phyloP scores from a whole-genome alignment of 2,888 invertebrate genomes.

The Byasa hedistus region DNA sequence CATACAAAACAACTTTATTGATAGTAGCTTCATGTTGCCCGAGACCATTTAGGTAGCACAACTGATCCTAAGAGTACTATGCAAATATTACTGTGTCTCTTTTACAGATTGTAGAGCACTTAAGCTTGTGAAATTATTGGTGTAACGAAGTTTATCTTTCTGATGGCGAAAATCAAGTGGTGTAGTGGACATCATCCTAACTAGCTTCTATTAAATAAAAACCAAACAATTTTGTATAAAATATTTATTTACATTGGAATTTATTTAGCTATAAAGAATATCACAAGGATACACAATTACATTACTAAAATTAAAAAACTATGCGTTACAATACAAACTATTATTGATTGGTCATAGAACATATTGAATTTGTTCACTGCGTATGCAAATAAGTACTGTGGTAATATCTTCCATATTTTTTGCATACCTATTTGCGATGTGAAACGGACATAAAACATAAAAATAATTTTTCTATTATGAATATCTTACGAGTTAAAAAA shows the following conservation, averaged over 20 bases:
- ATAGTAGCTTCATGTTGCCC: too few relatives aligned
- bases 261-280: slow-evolving; percentile 12
- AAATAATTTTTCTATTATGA: neutral
- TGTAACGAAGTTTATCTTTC: too few relatives aligned
- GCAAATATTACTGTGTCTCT: too few relatives aligned
- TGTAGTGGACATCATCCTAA: too few relatives aligned
- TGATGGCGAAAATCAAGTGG: too few relatives aligned
- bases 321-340: neutral
- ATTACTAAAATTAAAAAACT: neutral
- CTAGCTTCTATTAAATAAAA: neutral
- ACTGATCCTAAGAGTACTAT: too few relatives aligned
- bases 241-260: slow-evolving; percentile 19
- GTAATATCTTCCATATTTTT: neutral
- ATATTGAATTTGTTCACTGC: neutral
- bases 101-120: too few relatives aligned
- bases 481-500: too few relatives aligned
- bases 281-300: slow-evolving; percentile 17
- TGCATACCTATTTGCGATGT: neutral
- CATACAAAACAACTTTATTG: too few relatives aligned
- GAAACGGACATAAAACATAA: neutral
- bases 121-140: too few relatives aligned
- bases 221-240: slow-evolving; percentile 4
- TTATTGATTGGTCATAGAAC: neutral
- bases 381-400: neutral
- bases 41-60: too few relatives aligned